Conservation (phyloP, 2,888 invertebrate genomes). For the Matsumyia berberina region DNA sequence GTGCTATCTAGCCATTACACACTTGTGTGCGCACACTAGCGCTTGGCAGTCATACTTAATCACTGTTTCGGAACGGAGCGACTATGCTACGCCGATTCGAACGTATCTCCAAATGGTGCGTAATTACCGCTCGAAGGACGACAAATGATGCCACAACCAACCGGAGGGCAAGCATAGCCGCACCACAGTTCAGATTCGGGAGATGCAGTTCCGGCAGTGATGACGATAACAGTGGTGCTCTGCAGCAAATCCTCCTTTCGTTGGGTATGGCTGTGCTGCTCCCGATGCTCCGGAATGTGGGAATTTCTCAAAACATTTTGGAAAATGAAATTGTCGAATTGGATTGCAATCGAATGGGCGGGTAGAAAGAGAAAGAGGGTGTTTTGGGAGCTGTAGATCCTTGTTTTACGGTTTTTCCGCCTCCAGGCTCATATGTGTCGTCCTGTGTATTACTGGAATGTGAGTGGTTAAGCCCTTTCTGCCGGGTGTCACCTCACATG, state of each 20-base stretch:
- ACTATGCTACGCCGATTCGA: slow-evolving; percentile 18
- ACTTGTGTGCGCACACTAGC: background rate
- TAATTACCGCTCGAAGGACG: slow-evolving; percentile 76
- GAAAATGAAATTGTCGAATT: slow-evolving; percentile 75
- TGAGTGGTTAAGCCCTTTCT: slow-evolving; percentile 52
- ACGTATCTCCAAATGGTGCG: slow-evolving; percentile 68
- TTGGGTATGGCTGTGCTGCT: slow-evolving; percentile 29
- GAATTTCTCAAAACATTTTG: slow-evolving; percentile 66
- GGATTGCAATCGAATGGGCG: slow-evolving; percentile 55
- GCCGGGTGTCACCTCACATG: slow-evolving; percentile 1
- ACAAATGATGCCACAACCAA: slow-evolving; percentile 72
- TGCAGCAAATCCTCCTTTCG: slow-evolving; percentile 28
- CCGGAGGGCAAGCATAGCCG: slow-evolving; percentile 11
- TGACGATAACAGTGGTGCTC: slow-evolving; percentile 40
- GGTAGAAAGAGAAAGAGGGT: no score
- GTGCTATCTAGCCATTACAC: slow-evolving; percentile 26
- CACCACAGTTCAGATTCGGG: slow-evolving; percentile 34
- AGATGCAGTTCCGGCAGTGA: slow-evolving; percentile 57
- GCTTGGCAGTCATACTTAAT: slow-evolving; percentile 64
- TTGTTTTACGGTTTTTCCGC: slow-evolving; percentile 39
- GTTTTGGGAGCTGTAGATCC: background rate
- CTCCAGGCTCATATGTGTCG: slow-evolving; percentile 34
- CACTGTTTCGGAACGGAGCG: slow-evolving; percentile 54
- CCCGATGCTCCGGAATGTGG: slow-evolving; percentile 35
- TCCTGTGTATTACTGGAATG: slow-evolving; percentile 39